Percentiles rank a stretch among this genome's conserved stretches.
phyloP scores from a whole-genome alignment of 2,113 vertebrate species.

The Cervus canadensis region DNA sequence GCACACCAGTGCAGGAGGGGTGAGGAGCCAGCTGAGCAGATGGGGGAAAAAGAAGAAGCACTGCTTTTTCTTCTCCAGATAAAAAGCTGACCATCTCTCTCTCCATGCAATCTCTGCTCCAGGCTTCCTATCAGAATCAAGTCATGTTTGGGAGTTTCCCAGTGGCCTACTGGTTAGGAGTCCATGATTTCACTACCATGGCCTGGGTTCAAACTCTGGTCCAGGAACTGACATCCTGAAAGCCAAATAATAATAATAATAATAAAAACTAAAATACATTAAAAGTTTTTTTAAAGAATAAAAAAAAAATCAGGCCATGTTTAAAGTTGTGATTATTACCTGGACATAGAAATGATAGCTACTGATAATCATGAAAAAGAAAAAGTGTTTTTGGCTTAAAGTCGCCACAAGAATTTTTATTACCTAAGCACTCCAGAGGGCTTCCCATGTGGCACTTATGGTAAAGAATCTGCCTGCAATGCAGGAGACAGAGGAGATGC shows the following conservation, averaged over 20 bases:
- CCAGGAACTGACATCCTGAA: not conserved
- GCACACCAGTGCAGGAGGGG: not conserved
- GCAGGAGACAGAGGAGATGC: not conserved
- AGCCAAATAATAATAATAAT: not conserved
- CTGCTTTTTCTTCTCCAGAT: not conserved
- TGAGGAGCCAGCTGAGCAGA: not conserved
- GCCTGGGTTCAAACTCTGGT: not conserved
- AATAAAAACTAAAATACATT: not conserved
- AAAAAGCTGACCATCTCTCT: not conserved
- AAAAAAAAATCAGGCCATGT: not conserved
- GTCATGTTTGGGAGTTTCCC: not conserved
- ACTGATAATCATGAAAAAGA: not conserved
- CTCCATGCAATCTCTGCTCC: not conserved
- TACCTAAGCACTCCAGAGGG: not conserved
- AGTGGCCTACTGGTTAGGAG: not conserved
- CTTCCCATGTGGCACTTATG: not conserved
- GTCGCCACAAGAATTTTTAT: not conserved
- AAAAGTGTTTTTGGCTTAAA: constrained; percentile 8
- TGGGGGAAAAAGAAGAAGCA: not conserved
- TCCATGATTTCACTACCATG: not conserved
- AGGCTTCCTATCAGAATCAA: not conserved
- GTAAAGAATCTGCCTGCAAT: not conserved
- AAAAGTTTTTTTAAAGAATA: not conserved
- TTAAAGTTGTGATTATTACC: not conserved
- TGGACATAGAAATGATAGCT: not conserved